Percentiles rank a stretch among this genome's conserved stretches.
phyloP scores from a whole-genome alignment of 2,888 invertebrate genomes.

The Pammene fasciana region DNA sequence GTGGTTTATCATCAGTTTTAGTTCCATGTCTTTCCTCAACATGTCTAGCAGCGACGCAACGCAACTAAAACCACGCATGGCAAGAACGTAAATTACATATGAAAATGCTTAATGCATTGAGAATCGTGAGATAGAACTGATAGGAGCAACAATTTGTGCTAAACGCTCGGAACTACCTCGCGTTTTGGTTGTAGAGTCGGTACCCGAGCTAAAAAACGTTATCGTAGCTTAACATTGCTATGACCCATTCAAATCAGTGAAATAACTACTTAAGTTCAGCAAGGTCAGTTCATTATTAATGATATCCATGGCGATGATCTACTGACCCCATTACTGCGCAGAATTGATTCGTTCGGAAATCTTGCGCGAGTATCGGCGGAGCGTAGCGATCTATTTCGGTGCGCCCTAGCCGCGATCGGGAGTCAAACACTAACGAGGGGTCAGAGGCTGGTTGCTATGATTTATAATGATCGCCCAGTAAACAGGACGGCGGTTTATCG shows the following conservation, averaged over 20 bases:
- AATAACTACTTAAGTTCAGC: conserved; percentile 34
- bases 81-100: no score
- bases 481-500: conserved; percentile 71
- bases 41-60: no score
- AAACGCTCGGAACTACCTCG: no score
- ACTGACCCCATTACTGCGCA: conserved; percentile 49
- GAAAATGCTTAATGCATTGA: no score
- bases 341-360: conserved; percentile 40
- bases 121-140: no score
- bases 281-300: conserved; percentile 38
- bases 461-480: conserved; percentile 73
- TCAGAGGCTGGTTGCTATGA: conserved; percentile 71
- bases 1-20: no score
- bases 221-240: conserved; percentile 21
- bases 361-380: conserved; percentile 24
- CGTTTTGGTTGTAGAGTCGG: not conserved
- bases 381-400: conserved; percentile 45
- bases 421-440: conserved; percentile 67
- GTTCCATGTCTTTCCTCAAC: no score
- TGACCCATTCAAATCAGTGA: conserved; percentile 21
- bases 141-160: no score
- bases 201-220: not conserved
- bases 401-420: conserved; percentile 41
- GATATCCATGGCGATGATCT: conserved; percentile 48
- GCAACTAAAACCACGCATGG: no score